phyloP scores from a whole-genome alignment of 2,888 invertebrate species.

The Microctonus brassicae region DNA sequence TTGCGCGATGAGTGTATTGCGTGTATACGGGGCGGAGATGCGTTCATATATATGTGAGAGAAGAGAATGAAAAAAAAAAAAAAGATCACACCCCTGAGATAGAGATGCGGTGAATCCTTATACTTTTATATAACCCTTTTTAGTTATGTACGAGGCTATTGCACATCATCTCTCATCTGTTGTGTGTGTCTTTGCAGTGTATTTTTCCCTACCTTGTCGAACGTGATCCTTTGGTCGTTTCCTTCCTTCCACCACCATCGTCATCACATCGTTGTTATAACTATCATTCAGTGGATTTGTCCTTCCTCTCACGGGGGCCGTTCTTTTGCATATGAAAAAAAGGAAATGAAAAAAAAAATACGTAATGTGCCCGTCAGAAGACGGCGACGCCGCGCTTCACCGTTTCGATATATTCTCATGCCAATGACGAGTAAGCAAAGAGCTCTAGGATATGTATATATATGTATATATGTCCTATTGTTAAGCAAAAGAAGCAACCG shows the following conservation, averaged over 20 bases:
- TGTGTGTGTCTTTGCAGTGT: not conserved
- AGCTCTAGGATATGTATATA: conserved; percentile 39
- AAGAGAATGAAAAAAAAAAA: conserved; percentile 45
- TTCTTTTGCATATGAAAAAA: conserved; percentile 60
- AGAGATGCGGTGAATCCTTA: conserved; percentile 47
- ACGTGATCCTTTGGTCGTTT: conserved; percentile 9
- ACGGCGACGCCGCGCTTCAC: conserved; percentile 36
- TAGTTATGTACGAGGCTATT: conserved; percentile 16
- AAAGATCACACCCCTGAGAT: conserved; percentile 68
- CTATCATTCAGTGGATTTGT: conserved; percentile 1
- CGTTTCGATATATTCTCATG: conserved; percentile 51
- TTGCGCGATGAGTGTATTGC: conserved; percentile 40
- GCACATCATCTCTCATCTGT: conserved; percentile 36
- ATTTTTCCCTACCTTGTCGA: not conserved
- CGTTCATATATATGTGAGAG: conserved; percentile 28
- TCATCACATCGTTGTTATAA: too few species aligned
- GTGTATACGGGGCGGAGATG: not conserved
- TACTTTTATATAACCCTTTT: conserved; percentile 43
- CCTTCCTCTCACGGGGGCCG: conserved; percentile 21
- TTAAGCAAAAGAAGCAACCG: conserved; percentile 65
- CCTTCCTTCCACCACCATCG: conserved; percentile 3
- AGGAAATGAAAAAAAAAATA: conserved; percentile 31
- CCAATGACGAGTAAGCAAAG: conserved; percentile 45
- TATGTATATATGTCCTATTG: conserved; percentile 58
- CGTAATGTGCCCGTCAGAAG: conserved; percentile 43